Percentiles rank a stretch among this genome's conserved stretches.
These are phyloP conservation scores for Mus spicilegus DNA, from an alignment of 2,113 vertebrate species.

Conservation along the genomic window DNA sequence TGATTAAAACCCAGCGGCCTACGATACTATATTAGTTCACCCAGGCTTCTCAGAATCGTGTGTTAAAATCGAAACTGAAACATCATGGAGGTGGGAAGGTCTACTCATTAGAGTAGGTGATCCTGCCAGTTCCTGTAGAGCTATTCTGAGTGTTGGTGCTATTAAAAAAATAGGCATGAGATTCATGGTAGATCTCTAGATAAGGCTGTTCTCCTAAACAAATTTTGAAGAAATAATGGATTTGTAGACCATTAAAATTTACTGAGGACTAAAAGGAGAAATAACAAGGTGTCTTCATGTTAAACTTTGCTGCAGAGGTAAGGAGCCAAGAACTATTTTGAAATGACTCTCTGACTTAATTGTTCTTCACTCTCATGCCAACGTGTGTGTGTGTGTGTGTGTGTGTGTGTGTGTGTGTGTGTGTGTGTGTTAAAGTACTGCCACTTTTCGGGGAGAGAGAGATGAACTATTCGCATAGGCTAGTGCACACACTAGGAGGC, in stretches of 20 bases:
- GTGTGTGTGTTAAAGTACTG: background rate
- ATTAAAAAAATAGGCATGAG: slow-evolving; percentile 7
- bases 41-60: slow-evolving; percentile 74
- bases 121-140: background rate
- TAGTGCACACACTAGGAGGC: background rate
- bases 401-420: background rate
- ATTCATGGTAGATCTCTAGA: background rate
- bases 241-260: slow-evolving; percentile 9
- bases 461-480: background rate
- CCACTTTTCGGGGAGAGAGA: background rate
- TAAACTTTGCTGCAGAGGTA: slow-evolving; percentile 32
- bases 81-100: slow-evolving; percentile 40
- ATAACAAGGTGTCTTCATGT: background rate
- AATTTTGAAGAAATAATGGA: background rate
- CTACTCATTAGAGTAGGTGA: background rate
- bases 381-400: background rate
- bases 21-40: slow-evolving; percentile 64
- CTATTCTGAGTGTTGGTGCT: background rate
- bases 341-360: background rate
- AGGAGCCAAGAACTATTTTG: slow-evolving; percentile 7
- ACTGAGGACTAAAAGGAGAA: slow-evolving; percentile 35
- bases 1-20: slow-evolving; percentile 73
- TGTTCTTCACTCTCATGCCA: background rate
- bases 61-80: slow-evolving; percentile 79
- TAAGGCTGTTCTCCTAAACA: background rate